phyloP scores from a whole-genome alignment of 2,797 vertebrate genomes.

The Hybognathus amarus region DNA sequence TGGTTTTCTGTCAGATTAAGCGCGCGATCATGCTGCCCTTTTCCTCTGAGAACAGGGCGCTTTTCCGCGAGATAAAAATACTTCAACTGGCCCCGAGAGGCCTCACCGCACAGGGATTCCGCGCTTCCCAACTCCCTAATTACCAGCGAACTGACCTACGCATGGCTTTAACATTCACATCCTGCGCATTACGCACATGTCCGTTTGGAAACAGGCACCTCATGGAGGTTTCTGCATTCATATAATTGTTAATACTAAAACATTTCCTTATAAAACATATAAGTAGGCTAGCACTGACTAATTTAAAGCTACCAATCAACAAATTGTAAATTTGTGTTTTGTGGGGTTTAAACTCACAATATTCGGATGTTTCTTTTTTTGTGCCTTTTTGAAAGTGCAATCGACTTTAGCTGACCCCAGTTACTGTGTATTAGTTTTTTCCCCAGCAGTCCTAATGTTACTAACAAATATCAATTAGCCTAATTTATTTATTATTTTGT shows the following conservation, averaged over 20 bases:
- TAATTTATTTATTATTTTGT: too few species aligned
- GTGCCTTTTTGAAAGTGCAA: background rate
- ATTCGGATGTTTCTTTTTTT: background rate
- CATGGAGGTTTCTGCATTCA: background rate
- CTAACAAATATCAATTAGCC: too few species aligned
- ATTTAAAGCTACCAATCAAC: slow-evolving; percentile 6
- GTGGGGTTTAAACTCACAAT: slow-evolving; percentile 4
- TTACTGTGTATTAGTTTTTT: background rate
- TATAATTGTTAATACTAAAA: slow-evolving; percentile 7
- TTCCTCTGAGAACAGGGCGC: slow-evolving; percentile 84
- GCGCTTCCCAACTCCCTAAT: slow-evolving; percentile 79
- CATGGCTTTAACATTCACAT: slow-evolving; percentile 66
- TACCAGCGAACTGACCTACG: slow-evolving; percentile 78
- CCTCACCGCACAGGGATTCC: slow-evolving; percentile 72
- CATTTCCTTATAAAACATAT: background rate
- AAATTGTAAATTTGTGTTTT: background rate
- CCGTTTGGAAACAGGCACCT: slow-evolving; percentile 35
- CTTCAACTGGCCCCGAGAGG: slow-evolving; percentile 68
- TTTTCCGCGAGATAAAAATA: slow-evolving; percentile 84
- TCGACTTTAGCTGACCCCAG: background rate
- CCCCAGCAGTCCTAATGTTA: too few species aligned
- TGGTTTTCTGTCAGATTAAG: slow-evolving; percentile 83
- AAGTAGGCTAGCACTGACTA: background rate
- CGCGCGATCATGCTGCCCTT: slow-evolving; percentile 80
- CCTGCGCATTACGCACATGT: slow-evolving; percentile 51